These are phyloP conservation scores for Eupithecia dodoneata DNA, from an alignment of 2,888 invertebrate genomes.

Conservation along the genomic window DNA sequence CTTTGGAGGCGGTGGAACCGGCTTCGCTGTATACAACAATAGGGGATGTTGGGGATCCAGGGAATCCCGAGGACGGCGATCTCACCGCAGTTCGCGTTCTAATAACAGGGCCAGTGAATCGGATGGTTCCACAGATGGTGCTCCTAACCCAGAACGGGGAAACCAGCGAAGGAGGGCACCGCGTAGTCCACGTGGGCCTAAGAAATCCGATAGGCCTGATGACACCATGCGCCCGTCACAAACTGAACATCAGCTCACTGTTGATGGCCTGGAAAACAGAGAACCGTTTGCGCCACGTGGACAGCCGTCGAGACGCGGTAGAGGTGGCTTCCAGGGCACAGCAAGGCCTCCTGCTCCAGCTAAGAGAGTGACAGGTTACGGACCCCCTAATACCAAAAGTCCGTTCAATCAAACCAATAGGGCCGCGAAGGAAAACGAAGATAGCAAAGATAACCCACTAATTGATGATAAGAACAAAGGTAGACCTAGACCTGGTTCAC, in stretches of 20 bases:
- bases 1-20: constrained; percentile 68
- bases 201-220: constrained; percentile 85
- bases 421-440: constrained; percentile 72
- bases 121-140: constrained; percentile 90
- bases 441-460: constrained; percentile 63
- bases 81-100: constrained; percentile 76
- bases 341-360: constrained; percentile 79
- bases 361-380: constrained; percentile 89
- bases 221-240: constrained; percentile 64
- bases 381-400: constrained; percentile 91
- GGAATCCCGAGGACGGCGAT: constrained; percentile 80
- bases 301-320: constrained; percentile 94
- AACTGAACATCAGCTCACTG: constrained; percentile 53
- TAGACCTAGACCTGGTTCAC: constrained; percentile 87
- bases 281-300: constrained; percentile 94
- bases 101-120: constrained; percentile 87
- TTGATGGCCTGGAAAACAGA: constrained; percentile 76
- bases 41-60: constrained; percentile 80
- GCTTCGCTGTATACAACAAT: constrained; percentile 76
- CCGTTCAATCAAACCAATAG: constrained; percentile 86
- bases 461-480: constrained; percentile 87
- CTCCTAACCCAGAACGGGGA: constrained; percentile 76
- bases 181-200: constrained; percentile 82
- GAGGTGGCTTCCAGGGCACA: constrained; percentile 85
- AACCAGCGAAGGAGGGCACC: constrained; percentile 83